A percentile compares a stretch with the other conserved stretches of the same genome.
Evolutionary conservation across 92 coral and sea anemone genomes (phyloP).

Genomic region (Umimayanthus chanpuru): DNA sequence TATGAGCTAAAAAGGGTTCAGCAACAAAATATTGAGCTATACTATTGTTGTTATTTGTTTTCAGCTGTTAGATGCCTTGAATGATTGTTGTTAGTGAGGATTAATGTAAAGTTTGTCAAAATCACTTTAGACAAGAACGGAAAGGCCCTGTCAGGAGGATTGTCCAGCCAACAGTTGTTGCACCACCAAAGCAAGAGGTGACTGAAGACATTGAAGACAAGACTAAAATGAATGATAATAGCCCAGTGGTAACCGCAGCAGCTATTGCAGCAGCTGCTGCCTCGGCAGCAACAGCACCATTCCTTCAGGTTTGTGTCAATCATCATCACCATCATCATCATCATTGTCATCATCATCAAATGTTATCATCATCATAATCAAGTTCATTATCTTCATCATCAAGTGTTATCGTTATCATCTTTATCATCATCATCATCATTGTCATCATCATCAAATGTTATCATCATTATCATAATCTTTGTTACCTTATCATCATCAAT

Average conservation of each 20-base stretch:
- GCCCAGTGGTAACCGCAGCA: slow-evolving; percentile 74
- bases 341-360: too few relatives aligned
- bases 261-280: slow-evolving; percentile 92
- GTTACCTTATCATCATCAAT: too few relatives aligned
- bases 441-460: too few relatives aligned
- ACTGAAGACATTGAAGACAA: slow-evolving; percentile 33
- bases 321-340: not conserved
- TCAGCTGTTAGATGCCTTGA: too few relatives aligned
- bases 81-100: not conserved
- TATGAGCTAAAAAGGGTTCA: too few relatives aligned
- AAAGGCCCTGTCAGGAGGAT: slow-evolving; percentile 73
- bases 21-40: too few relatives aligned
- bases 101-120: not conserved
- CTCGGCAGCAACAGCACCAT: slow-evolving; percentile 87
- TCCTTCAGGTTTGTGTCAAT: slow-evolving; percentile 71
- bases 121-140: slow-evolving; percentile 68
- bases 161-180: slow-evolving; percentile 82
- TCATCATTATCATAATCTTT: too few relatives aligned
- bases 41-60: too few relatives aligned
- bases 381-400: too few relatives aligned
- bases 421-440: too few relatives aligned
- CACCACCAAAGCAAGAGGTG: slow-evolving; percentile 27
- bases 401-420: too few relatives aligned
- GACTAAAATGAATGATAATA: slow-evolving; percentile 38
- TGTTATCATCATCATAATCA: too few relatives aligned